Percentiles rank a stretch among this genome's conserved stretches.
Evolutionary conservation across 1,140 invertebrate species (phyloP).

Genomic region (Wiebesia pumilae): DNA sequence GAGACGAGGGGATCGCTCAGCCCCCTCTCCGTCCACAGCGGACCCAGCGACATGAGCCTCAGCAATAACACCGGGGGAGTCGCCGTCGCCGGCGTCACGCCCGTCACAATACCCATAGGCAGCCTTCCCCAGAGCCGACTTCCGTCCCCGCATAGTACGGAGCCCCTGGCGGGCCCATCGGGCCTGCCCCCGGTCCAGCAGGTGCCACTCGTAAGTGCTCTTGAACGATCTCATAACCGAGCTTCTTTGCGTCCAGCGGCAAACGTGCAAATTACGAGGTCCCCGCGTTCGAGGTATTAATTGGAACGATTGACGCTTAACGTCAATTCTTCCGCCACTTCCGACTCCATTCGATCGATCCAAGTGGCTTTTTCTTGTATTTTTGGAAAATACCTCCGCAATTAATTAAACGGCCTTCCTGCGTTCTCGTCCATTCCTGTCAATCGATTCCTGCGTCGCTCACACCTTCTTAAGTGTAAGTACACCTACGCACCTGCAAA

Average conservation of each 20-base stretch:
- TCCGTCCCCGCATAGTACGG: slow-evolving; percentile 80
- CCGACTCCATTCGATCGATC: no score
- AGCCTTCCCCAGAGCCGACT: slow-evolving; percentile 72
- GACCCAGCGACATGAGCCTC: slow-evolving; percentile 78
- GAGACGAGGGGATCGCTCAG: slow-evolving; percentile 74
- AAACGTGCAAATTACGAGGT: no score
- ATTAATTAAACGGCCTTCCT: no score
- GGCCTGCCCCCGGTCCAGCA: slow-evolving; percentile 88
- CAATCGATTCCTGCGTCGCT: no score
- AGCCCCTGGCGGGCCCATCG: slow-evolving; percentile 84
- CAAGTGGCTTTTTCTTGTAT: no score
- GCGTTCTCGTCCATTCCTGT: no score
- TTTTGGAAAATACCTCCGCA: no score
- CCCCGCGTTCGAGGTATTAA: no score
- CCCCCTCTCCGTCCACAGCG: slow-evolving; percentile 74
- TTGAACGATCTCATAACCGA: not conserved
- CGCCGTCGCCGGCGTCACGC: slow-evolving; percentile 42
- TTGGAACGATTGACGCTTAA: no score
- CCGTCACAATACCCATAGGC: slow-evolving; percentile 62
- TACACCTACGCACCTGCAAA: no score
- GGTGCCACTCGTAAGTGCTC: slow-evolving; percentile 85
- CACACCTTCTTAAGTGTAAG: no score
- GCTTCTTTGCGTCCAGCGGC: not conserved
- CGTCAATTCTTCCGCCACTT: no score
- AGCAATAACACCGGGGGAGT: slow-evolving; percentile 70